These are phyloP conservation scores for Dryobota labecula DNA, from an alignment of 2,888 invertebrate genomes.

Conservation along the genomic window DNA sequence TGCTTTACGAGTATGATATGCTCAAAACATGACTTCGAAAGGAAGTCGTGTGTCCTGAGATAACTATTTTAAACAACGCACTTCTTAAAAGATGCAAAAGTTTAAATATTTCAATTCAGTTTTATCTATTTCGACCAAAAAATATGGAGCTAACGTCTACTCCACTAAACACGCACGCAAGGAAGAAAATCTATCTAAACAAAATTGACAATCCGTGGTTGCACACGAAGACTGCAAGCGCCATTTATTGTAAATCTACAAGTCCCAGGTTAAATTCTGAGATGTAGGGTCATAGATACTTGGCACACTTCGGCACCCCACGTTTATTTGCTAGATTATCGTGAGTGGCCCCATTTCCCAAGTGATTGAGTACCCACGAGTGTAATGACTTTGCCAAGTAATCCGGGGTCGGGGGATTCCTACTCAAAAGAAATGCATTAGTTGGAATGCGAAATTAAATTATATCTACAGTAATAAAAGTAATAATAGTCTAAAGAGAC, in stretches of 20 bases:
- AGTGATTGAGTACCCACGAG: conserved; percentile 7
- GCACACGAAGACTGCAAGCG: neutral
- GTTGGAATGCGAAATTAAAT: neutral
- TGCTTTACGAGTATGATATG: neutral
- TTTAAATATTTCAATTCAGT: neutral
- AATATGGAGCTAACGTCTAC: neutral
- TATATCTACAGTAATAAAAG: neutral
- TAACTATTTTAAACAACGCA: neutral
- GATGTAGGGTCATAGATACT: conserved; percentile 11
- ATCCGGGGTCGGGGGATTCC: conserved; percentile 1
- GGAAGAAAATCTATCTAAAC: neutral
- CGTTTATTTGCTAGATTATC: conserved; percentile 31
- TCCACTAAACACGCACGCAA: neutral
- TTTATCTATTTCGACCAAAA: neutral
- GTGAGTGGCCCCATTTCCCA: conserved; percentile 14
- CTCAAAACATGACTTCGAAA: neutral
- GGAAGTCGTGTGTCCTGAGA: neutral
- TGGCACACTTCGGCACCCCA: conserved; percentile 13
- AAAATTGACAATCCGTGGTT: too few species aligned
- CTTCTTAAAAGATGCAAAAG: neutral
- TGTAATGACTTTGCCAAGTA: conserved; percentile 6
- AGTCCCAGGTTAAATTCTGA: neutral
- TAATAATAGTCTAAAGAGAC: neutral
- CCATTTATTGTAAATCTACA: neutral
- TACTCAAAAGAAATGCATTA: neutral